Evolutionary conservation across 2,888 invertebrate species (phyloP).

Genomic region (Plagodis pulveraria): DNA sequence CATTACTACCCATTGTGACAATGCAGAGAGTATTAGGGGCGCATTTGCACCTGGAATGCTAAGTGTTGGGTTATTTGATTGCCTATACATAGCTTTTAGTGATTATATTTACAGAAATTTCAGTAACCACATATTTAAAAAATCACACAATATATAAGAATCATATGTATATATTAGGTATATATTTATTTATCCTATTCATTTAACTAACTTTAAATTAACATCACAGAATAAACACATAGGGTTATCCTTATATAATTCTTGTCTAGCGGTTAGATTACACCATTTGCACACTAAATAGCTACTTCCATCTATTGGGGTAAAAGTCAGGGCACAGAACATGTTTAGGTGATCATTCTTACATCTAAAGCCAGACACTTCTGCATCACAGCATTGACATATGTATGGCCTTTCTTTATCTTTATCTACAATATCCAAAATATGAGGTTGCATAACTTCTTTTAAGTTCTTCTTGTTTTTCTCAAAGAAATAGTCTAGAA

Average conservation of each 20-base stretch:
- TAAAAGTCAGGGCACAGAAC: constrained; percentile 69
- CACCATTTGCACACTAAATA: constrained; percentile 68
- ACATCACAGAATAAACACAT: constrained; percentile 71
- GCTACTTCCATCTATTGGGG: constrained; percentile 58
- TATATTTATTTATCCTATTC: constrained; percentile 4
- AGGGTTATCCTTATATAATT: constrained; percentile 51
- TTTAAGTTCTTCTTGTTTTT: constrained; percentile 50
- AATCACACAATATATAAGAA: neutral
- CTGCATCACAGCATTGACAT: constrained; percentile 70
- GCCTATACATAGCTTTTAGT: too few relatives aligned
- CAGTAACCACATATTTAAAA: too few relatives aligned
- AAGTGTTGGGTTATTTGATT: too few relatives aligned
- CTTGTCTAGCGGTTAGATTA: constrained; percentile 53
- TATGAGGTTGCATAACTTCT: constrained; percentile 43
- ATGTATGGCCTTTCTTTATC: constrained; percentile 41
- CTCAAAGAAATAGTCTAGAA: constrained; percentile 57
- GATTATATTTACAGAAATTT: too few relatives aligned
- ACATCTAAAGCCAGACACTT: constrained; percentile 60
- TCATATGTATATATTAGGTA: too few relatives aligned
- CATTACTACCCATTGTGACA: too few relatives aligned
- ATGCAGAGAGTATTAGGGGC: too few relatives aligned
- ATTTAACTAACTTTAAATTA: constrained; percentile 11
- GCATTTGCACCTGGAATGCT: too few relatives aligned
- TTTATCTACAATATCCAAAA: constrained; percentile 33
- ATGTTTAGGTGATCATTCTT: constrained; percentile 62